Percentiles rank a stretch among this genome's conserved stretches.
These are phyloP conservation scores for Leptobrachium leishanense DNA, from an alignment of 2,113 vertebrate genomes.

Conservation along the genomic window DNA sequence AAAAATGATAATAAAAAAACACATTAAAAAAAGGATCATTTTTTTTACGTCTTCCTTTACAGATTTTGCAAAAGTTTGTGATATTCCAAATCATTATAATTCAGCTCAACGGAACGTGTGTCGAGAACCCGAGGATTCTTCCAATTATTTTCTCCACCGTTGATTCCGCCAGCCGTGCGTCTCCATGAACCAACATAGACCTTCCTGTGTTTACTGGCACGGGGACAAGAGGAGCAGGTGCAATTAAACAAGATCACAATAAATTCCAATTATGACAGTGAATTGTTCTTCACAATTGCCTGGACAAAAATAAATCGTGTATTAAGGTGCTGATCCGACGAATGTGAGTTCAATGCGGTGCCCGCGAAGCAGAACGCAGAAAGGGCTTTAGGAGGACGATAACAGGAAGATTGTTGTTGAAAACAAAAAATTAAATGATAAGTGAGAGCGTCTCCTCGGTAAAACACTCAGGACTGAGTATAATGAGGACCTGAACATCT, in stretches of 20 bases:
- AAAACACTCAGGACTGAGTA: too few species aligned
- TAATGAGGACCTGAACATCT: too few species aligned
- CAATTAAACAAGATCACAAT: not conserved
- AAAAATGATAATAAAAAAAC: too few species aligned
- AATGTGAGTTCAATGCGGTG: not conserved
- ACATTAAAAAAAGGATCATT: too few species aligned
- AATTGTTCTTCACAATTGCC: not conserved
- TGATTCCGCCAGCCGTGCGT: not conserved
- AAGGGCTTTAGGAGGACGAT: not conserved
- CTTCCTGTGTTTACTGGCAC: conserved; percentile 6
- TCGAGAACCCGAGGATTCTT: not conserved
- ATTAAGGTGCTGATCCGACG: not conserved
- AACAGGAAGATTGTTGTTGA: too few species aligned
- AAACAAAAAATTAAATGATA: too few species aligned
- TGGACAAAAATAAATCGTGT: not conserved
- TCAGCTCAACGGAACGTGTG: not conserved
- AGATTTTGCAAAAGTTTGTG: too few species aligned
- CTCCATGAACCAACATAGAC: not conserved
- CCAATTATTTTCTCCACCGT: not conserved
- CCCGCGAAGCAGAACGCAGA: not conserved
- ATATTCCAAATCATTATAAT: not conserved
- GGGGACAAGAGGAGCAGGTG: not conserved
- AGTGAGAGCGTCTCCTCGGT: too few species aligned
- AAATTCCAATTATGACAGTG: not conserved
- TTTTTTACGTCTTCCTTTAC: too few species aligned